Percentiles rank a stretch among this genome's conserved stretches.
phyloP scores from a whole-genome alignment of 2,888 invertebrate species.

The Tachina lurida region DNA sequence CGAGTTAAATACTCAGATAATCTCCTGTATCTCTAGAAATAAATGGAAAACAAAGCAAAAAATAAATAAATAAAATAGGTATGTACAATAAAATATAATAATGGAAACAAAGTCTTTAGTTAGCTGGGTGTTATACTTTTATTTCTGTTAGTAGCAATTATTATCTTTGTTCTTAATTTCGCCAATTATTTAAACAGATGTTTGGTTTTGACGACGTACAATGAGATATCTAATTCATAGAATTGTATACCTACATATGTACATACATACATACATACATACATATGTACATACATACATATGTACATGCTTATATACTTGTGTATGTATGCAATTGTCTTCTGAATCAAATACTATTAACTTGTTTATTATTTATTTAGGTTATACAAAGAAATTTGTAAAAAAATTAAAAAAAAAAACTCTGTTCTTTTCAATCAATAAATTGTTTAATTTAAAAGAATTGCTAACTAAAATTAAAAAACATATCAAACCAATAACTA shows the following conservation, averaged over 20 bases:
- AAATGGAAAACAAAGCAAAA: slow-evolving; percentile 1
- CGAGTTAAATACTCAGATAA: slow-evolving; percentile 67
- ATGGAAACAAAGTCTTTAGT: slow-evolving; percentile 42
- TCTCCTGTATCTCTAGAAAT: slow-evolving; percentile 45
- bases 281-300: neutral
- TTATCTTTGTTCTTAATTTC: slow-evolving; percentile 24
- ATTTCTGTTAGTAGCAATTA: neutral
- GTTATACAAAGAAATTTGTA: too few relatives aligned
- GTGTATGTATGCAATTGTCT: slow-evolving; percentile 19
- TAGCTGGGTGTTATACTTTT: slow-evolving; percentile 31
- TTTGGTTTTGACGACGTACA: slow-evolving; percentile 51
- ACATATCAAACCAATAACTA: too few relatives aligned
- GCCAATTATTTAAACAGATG: slow-evolving; percentile 70
- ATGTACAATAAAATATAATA: neutral
- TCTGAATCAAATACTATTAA: too few relatives aligned
- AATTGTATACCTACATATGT: too few relatives aligned
- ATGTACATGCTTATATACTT: neutral
- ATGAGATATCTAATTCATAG: neutral
- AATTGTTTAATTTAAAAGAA: too few relatives aligned
- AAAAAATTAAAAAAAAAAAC: too few relatives aligned
- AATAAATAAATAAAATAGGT: slow-evolving; percentile 32
- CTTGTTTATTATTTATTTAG: too few relatives aligned
- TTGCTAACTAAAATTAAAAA: too few relatives aligned
- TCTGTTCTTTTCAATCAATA: too few relatives aligned
- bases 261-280: too few relatives aligned